phyloP scores from a whole-genome alignment of 2,888 invertebrate species.

The Fragum fragum region DNA sequence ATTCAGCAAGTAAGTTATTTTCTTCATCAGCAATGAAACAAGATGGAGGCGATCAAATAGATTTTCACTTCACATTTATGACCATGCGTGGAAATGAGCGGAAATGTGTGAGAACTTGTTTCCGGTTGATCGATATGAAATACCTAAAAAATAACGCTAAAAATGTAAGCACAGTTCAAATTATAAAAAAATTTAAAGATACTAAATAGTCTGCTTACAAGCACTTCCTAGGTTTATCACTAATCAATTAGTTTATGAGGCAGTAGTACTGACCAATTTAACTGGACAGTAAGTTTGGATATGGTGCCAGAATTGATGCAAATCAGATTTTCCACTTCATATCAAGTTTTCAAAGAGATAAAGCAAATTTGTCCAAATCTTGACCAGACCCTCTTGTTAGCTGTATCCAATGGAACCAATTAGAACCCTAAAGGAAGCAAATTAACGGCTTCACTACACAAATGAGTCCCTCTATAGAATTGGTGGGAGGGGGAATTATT shows the following conservation, averaged over 20 bases:
- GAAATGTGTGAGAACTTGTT: too few species aligned
- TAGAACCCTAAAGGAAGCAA: conserved; percentile 24
- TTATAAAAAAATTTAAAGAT: too few species aligned
- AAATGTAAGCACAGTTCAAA: too few species aligned
- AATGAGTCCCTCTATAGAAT: conserved; percentile 11
- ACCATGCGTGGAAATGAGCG: too few species aligned
- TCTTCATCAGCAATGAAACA: too few species aligned
- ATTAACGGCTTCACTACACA: conserved; percentile 25
- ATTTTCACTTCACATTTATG: too few species aligned
- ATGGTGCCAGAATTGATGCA: not conserved
- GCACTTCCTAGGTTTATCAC: too few species aligned
- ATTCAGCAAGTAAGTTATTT: too few species aligned
- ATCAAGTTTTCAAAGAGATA: conserved; percentile 21
- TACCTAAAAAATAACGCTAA: too few species aligned
- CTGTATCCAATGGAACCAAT: conserved; percentile 25
- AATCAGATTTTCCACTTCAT: conserved; percentile 27
- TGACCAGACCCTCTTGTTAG: conserved; percentile 9
- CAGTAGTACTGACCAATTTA: not conserved
- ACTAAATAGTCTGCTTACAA: too few species aligned
- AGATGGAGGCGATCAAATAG: too few species aligned
- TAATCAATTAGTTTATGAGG: not conserved
- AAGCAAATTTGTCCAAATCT: conserved; percentile 10
- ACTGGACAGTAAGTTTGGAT: conserved; percentile 15
- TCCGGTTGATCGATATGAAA: too few species aligned
- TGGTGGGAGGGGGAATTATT: not conserved